Evolutionary conservation across 2,113 vertebrate genomes (phyloP).

Genomic region (Antigone vipio): DNA sequence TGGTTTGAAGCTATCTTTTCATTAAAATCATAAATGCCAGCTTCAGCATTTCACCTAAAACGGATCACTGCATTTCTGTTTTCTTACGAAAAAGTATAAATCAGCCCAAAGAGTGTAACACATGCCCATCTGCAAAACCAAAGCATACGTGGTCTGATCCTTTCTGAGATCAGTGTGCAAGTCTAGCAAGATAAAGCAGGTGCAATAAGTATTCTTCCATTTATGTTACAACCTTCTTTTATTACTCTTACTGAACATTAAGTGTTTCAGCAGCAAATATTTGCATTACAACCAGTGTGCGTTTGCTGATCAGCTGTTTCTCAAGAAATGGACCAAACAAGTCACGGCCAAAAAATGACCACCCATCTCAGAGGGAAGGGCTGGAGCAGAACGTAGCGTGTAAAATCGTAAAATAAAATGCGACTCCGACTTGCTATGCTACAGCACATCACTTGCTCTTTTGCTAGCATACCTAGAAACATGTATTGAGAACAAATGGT

Average conservation of each 20-base stretch:
- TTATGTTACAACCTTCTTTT: not conserved
- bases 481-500: slow-evolving; percentile 15
- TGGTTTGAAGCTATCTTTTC: not conserved
- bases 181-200: not conserved
- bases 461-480: slow-evolving; percentile 7
- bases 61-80: not conserved
- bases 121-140: not conserved
- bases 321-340: not conserved
- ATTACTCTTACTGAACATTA: not conserved
- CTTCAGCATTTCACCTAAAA: not conserved
- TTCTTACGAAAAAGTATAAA: not conserved
- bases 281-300: not conserved
- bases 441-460: slow-evolving; percentile 4
- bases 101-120: not conserved
- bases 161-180: not conserved
- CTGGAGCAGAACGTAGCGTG: not conserved
- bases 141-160: not conserved
- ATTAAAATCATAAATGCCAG: not conserved
- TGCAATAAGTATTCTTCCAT: not conserved
- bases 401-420: not conserved
- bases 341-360: not conserved
- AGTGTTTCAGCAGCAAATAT: not conserved
- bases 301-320: not conserved
- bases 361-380: not conserved
- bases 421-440: not conserved